A percentile compares a stretch with the other conserved stretches of the same genome.
These are phyloP conservation scores for Microtus pennsylvanicus DNA, from an alignment of 2,113 vertebrate genomes.

Conservation along the genomic window DNA sequence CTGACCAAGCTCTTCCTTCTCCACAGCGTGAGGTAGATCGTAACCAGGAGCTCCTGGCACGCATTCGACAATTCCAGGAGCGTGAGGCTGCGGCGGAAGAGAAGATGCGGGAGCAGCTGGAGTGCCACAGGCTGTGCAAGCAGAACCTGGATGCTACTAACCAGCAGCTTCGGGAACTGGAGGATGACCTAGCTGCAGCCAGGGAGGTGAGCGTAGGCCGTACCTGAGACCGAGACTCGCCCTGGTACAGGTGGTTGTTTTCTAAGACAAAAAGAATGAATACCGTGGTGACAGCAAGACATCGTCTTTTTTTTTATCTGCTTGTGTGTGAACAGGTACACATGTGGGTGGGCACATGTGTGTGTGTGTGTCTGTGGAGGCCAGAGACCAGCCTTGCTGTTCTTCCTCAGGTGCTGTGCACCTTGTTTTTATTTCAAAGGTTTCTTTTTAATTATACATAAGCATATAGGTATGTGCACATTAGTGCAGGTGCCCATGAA, in stretches of 20 bases:
- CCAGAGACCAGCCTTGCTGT: background rate
- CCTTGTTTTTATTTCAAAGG: background rate
- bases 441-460: background rate
- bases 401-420: background rate
- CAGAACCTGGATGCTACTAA: slow-evolving; percentile 89
- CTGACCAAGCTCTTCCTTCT: background rate
- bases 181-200: slow-evolving; percentile 87
- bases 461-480: background rate
- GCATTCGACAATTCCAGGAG: slow-evolving; percentile 92
- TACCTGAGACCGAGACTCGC: background rate
- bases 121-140: slow-evolving; percentile 87
- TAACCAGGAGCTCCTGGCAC: slow-evolving; percentile 92
- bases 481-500: background rate
- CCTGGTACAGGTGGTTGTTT: background rate
- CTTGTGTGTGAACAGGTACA: background rate
- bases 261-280: background rate
- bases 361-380: background rate
- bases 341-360: background rate
- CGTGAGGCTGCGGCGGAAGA: slow-evolving; percentile 87
- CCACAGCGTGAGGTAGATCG: slow-evolving; percentile 92
- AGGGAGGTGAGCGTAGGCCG: slow-evolving; percentile 88
- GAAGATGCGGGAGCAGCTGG: slow-evolving; percentile 90
- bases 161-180: slow-evolving; percentile 92
- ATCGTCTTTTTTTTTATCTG: background rate
- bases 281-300: fast-evolving